Evolutionary conservation across 2,113 vertebrate genomes (phyloP), one percentile per base, ranked within the genome.

Genomic region (Xenopus borealis): DNA sequence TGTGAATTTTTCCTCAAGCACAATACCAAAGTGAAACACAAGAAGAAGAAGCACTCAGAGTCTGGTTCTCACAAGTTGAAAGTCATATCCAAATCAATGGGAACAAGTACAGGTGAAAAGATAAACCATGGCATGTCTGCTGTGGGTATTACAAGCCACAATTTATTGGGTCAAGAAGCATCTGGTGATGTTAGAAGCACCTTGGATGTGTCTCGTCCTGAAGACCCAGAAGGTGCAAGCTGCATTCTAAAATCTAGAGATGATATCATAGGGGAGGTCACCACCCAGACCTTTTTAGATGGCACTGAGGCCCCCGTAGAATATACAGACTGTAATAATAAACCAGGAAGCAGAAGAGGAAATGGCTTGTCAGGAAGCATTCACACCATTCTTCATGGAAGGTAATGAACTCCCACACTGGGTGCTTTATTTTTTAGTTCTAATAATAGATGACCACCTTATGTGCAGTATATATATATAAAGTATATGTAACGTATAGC

Each of bases 51-150:
- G 78, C 94, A 96, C 82, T 90, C 91, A 88, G 95, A 96, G 71
- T 88, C 94, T 11, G 90, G 87, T 72, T 95, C 96, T 0, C 96
- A 98, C 80, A 95, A 93, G 75, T 83, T 99, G 67, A 98, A 96
- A 83, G 97, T 99, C 4, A 94, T 99, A 85, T 99, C 97, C 0
- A 98, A 98, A 79, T 99, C 97, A 45, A 99, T 98, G 96, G 97
- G 97, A 70, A 99, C 96, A 1, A 98, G 94, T 82, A 99, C 96
- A 0, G 92, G 90, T 2, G 88, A 79, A 0, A 78, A 86, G 3
- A 67, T 88, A 55, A 85, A 89, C 75, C 89, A 89, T 9, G 90
- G 91, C 27, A 86, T 88, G 45, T 92, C 91, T 4, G 88, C 85
- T 0, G 66, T 88, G 17, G 82, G 89, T 1, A 89, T 90, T 72